Conservation (phyloP, 2,113 vertebrate species). For the Microcebus lehilahytsara region DNA sequence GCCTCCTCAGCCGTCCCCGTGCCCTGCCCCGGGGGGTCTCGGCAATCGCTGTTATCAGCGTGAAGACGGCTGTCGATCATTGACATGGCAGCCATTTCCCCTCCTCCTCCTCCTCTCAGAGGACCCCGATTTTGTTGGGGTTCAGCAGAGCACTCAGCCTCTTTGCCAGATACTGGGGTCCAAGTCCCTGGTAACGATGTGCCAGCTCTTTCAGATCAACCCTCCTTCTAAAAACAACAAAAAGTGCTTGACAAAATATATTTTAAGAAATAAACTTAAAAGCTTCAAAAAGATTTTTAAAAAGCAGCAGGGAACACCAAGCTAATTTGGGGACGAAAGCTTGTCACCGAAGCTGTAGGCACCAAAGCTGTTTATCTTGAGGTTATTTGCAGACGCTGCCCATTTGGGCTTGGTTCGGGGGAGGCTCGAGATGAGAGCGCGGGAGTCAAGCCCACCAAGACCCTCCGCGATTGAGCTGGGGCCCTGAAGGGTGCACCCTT, state of each 20-base stretch:
- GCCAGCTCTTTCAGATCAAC: background rate
- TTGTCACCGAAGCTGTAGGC: background rate
- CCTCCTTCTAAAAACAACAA: background rate
- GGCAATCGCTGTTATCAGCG: background rate
- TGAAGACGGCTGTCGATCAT: background rate
- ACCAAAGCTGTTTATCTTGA: background rate
- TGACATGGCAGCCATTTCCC: too few relatives aligned
- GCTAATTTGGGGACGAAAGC: background rate
- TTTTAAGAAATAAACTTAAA: constrained; percentile 28
- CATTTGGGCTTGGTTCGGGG: background rate
- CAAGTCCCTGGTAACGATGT: background rate
- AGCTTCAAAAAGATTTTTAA: background rate
- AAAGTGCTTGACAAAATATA: background rate
- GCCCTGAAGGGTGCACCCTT: background rate
- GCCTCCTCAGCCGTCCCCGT: rapidly evolving
- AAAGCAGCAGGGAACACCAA: background rate
- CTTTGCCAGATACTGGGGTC: background rate
- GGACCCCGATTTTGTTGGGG: background rate
- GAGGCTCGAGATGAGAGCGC: background rate
- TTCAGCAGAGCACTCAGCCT: background rate
- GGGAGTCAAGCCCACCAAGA: background rate
- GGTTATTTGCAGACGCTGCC: background rate
- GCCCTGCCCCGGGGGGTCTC: background rate
- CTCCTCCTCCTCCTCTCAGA: background rate
- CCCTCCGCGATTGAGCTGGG: background rate